These are phyloP conservation scores for Oscheius sp. DNA, from an alignment of 2,888 invertebrate genomes.

Conservation along the genomic window DNA sequence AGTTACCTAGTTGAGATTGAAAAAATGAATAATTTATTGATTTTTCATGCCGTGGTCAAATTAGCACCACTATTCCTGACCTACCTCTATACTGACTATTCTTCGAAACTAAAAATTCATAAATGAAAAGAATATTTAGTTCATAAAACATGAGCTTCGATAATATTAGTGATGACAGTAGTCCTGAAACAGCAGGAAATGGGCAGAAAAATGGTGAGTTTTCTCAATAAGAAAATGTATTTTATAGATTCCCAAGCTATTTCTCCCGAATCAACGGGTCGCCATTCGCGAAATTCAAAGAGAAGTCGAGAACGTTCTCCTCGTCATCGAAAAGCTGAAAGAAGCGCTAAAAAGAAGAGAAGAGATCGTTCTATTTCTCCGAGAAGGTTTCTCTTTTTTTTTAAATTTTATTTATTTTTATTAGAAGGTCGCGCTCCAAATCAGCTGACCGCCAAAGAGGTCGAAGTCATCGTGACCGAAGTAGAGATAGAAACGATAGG, in stretches of 20 bases:
- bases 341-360: conserved; percentile 22
- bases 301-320: conserved; percentile 1
- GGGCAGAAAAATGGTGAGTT: background rate
- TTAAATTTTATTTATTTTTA: background rate
- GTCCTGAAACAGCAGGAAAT: background rate
- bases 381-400: background rate
- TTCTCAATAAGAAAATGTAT: background rate
- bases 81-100: too few relatives aligned
- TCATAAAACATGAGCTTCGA: conserved; percentile 1
- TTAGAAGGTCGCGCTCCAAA: background rate
- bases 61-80: too few relatives aligned
- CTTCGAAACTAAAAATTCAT: too few relatives aligned
- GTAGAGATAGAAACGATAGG: background rate
- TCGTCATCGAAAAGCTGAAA: background rate
- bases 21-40: too few relatives aligned
- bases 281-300: conserved; percentile 20
- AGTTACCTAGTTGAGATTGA: too few relatives aligned
- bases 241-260: too few relatives aligned
- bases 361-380: conserved; percentile 19
- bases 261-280: conserved; percentile 21
- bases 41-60: too few relatives aligned
- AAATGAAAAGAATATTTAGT: too few relatives aligned
- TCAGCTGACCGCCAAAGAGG: conserved; percentile 6
- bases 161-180: background rate
- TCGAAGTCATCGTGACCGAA: background rate